Base-by-base conservation (phyloP, 2,888 invertebrate species). In the Myathropa florea region DNA sequence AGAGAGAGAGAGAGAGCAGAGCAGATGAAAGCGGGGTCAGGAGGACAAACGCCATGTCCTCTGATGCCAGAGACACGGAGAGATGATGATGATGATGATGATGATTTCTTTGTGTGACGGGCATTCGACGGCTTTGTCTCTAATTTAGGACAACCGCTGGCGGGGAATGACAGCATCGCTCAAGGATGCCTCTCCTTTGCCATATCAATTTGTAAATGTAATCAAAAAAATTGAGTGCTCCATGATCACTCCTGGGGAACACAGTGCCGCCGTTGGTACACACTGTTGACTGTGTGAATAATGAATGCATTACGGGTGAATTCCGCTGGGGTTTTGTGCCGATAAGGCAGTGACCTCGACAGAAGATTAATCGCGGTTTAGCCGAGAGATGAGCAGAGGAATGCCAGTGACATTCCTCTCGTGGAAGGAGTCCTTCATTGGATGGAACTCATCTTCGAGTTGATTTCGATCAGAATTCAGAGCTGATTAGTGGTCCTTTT, bases 151-250 rank as follows among this genome's bases (percentile, higher is more conserved):
- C 57, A 57, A 12, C 23, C 55, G 28, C 9, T 18, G 33, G 18
- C 23, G 55, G 30, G 33, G 21, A 33, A 14, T 4, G 18, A 23
- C 7, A 36, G 33, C 6, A 46, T 46, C 18, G 18, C 30, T n/a
- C 59, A 12, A 26, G 26, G 59, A 14, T 36, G 53, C 10, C 10
- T 57, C 46, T 61, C 72, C 72, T 30, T 61, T 72, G 72, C 53
- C 61, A 72, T 63, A 53, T 63, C 72, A 72, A 72, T 72, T 72
- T 72, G 72, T 72, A 72, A 72, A 72, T 63, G 53, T 72, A 72
- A 72, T 72, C 72, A 72, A 61, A 72, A 28, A 61, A 23, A 53
- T 9, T 60, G 28, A 46, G 30, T 46, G 46, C 46, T 46, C 18
- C 46, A 46, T 18, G 18, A 18, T 46, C 18, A n/a, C n/a, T n/a